phyloP scores from a whole-genome alignment of 2,797 vertebrate genomes.

The Coreius guichenoti region DNA sequence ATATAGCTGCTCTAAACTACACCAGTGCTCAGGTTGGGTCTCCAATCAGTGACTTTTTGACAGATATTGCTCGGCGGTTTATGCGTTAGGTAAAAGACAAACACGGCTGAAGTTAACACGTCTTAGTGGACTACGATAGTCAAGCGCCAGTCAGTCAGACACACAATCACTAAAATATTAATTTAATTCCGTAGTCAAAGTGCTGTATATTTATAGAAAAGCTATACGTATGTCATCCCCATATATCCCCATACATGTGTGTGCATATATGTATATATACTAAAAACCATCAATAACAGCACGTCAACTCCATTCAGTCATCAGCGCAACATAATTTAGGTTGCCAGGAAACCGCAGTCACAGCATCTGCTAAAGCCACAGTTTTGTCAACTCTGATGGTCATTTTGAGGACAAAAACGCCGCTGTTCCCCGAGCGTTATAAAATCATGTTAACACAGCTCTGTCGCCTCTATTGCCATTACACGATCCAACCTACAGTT shows the following conservation, averaged over 20 bases:
- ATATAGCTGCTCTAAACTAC: slow-evolving; percentile 41
- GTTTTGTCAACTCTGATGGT: slow-evolving; percentile 36
- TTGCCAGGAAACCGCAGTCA: slow-evolving; percentile 46
- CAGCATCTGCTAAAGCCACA: slow-evolving; percentile 34
- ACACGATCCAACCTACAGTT: slow-evolving; percentile 26
- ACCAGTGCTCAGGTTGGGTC: slow-evolving; percentile 37
- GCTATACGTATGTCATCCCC: not conserved
- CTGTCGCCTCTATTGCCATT: not conserved
- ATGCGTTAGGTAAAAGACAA: slow-evolving; percentile 5
- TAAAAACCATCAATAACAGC: not conserved
- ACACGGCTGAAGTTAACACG: slow-evolving; percentile 1
- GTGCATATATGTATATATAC: not conserved
- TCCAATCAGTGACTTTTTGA: slow-evolving; percentile 36
- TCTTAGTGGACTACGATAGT: not conserved
- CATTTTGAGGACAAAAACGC: slow-evolving; percentile 35
- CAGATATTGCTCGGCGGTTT: not conserved
- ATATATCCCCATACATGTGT: not conserved
- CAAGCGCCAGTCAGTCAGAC: slow-evolving; percentile 8
- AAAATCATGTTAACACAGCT: slow-evolving; percentile 16
- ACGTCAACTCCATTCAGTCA: slow-evolving; percentile 13
- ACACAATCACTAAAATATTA: not conserved
- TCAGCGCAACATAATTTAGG: slow-evolving; percentile 6
- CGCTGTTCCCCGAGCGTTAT: not conserved
- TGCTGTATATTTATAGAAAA: not conserved
- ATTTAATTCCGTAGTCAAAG: not conserved